Conservation (phyloP, 2,113 vertebrate genomes). For the Cricetomys ansorgei region DNA sequence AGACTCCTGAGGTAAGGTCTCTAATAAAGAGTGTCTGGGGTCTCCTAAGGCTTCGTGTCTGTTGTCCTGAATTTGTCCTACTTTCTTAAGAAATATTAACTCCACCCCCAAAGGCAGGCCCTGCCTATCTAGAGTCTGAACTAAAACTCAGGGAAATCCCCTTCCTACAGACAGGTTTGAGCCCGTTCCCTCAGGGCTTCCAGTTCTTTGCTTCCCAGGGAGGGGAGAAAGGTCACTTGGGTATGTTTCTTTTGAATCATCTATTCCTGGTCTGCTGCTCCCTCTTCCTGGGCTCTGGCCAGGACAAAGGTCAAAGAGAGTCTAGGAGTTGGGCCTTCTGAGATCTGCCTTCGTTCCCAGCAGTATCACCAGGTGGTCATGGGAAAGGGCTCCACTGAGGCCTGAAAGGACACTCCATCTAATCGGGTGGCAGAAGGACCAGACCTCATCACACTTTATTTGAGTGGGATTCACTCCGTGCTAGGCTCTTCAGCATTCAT, state of each 20-base stretch:
- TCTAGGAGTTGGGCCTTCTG: background rate
- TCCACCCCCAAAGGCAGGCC: background rate
- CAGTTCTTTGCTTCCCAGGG: background rate
- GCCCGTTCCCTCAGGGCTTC: background rate
- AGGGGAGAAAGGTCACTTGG: background rate
- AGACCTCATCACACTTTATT: background rate
- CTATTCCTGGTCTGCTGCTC: background rate
- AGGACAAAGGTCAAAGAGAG: background rate
- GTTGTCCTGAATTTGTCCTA: background rate
- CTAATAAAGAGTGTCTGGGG: background rate
- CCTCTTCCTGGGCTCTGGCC: background rate
- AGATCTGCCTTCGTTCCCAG: background rate
- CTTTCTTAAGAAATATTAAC: background rate
- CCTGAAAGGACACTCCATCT: background rate
- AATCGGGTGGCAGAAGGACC: background rate
- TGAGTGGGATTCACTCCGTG: background rate
- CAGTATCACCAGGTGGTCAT: background rate
- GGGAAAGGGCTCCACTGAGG: background rate
- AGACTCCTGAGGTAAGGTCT: background rate
- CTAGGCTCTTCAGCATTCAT: background rate
- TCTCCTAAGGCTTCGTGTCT: background rate
- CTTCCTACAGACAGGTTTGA: background rate
- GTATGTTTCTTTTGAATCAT: background rate
- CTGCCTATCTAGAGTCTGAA: background rate
- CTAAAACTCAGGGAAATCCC: background rate